These are phyloP conservation scores for Atethmia centrago DNA, from an alignment of 2,888 invertebrate species.

Conservation along the genomic window DNA sequence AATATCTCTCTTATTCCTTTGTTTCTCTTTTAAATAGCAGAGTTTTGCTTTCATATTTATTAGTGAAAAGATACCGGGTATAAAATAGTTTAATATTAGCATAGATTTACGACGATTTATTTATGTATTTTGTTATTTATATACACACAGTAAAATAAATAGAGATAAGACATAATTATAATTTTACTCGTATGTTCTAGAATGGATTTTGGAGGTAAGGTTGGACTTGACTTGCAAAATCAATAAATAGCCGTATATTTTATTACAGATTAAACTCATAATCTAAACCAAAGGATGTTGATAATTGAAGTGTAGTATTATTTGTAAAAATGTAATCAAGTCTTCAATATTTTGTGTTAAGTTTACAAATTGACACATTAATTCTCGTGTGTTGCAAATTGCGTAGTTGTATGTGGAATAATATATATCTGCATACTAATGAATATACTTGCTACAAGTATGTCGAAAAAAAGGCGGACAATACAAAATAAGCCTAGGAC, in stretches of 20 bases:
- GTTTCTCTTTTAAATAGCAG: slow-evolving; percentile 14
- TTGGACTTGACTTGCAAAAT: background rate
- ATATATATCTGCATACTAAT: slow-evolving; percentile 33
- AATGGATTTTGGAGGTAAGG: background rate
- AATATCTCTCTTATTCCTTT: background rate
- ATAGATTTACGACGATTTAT: background rate
- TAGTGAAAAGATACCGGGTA: background rate
- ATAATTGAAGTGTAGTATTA: background rate
- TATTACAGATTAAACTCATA: background rate
- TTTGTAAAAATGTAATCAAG: background rate
- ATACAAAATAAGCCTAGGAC: slow-evolving; percentile 49
- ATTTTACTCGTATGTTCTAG: background rate
- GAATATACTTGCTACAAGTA: slow-evolving; percentile 49
- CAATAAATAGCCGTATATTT: background rate
- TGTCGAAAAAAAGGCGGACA: slow-evolving; percentile 47
- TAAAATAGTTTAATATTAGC: background rate
- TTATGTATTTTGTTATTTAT: too few relatives aligned
- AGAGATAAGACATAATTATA: too few relatives aligned
- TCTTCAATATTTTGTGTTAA: background rate
- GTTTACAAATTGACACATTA: background rate
- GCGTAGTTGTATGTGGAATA: slow-evolving; percentile 17
- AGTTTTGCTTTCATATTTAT: slow-evolving; percentile 9
- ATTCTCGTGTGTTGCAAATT: slow-evolving; percentile 5
- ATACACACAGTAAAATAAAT: too few relatives aligned
- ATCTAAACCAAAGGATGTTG: background rate